phyloP scores from a whole-genome alignment of 64 coral and sea anemone genomes.

The Montipora cactus region DNA sequence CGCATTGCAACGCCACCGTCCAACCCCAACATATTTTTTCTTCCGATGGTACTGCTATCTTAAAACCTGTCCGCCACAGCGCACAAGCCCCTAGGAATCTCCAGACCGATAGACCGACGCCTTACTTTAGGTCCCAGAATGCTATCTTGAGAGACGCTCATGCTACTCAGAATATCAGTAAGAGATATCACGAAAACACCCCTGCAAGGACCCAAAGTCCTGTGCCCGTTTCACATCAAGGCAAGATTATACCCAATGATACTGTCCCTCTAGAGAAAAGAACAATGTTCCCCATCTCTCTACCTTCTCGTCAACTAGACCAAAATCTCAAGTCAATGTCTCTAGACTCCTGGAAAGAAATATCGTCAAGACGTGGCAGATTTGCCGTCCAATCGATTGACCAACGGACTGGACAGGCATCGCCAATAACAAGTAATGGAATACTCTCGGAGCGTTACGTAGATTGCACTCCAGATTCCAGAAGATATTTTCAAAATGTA shows the following conservation, averaged over 20 bases:
- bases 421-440: neutral
- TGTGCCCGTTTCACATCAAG: neutral
- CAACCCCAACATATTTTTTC: constrained; percentile 5
- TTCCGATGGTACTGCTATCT: neutral
- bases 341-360: neutral
- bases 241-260: neutral
- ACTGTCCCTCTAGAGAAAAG: neutral
- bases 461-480: neutral
- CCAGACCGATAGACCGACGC: neutral
- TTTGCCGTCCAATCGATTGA: too few relatives aligned
- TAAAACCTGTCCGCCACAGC: neutral
- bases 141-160: too few relatives aligned
- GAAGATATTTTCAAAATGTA: too few relatives aligned
- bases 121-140: neutral
- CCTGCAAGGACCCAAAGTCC: neutral
- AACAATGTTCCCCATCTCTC: too few relatives aligned
- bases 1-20: constrained; percentile 14
- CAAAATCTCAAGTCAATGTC: neutral
- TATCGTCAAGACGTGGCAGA: too few relatives aligned
- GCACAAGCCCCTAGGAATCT: neutral
- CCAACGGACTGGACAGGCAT: too few relatives aligned
- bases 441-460: neutral
- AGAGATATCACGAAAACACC: too few relatives aligned
- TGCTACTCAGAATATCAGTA: too few relatives aligned
- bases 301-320: neutral